phyloP scores from a whole-genome alignment of 1,140 invertebrate species.

The Choristoneura fumiferana region DNA sequence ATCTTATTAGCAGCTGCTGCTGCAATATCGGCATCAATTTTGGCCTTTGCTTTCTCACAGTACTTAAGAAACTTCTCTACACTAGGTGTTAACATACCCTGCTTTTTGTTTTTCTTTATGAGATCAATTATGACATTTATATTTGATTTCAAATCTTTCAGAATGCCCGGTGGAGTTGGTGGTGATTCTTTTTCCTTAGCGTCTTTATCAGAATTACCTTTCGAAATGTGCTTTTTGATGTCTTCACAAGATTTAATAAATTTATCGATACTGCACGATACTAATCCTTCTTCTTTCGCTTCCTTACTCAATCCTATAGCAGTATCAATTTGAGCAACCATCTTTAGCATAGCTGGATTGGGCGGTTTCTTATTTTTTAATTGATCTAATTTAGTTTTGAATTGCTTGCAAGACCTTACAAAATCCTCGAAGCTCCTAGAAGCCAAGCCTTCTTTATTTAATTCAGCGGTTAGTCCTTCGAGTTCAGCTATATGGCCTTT shows the following conservation, averaged over 20 bases:
- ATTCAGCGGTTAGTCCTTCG: constrained; percentile 26
- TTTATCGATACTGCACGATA: constrained; percentile 30
- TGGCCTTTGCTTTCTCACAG: constrained; percentile 26
- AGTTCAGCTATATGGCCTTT: constrained; percentile 32
- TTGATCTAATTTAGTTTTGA: constrained; percentile 34
- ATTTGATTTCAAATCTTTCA: not conserved
- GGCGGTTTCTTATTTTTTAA: constrained; percentile 21
- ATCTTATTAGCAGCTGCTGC: too few species aligned
- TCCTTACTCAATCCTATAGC: too few species aligned
- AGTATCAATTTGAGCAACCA: too few species aligned
- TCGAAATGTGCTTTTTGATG: constrained; percentile 22
- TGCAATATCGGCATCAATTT: constrained; percentile 25
- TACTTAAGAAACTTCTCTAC: constrained; percentile 22
- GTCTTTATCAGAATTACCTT: too few species aligned
- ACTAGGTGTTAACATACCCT: constrained; percentile 14
- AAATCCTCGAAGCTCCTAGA: constrained; percentile 35
- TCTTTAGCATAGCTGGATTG: constrained; percentile 4
- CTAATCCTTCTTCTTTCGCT: constrained; percentile 30
- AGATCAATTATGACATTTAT: not conserved
- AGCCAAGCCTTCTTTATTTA: constrained; percentile 26
- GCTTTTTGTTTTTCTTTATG: not conserved
- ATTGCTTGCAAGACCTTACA: constrained; percentile 32
- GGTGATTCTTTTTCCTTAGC: too few species aligned
- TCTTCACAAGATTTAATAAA: constrained; percentile 36
- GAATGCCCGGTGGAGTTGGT: too few species aligned